phyloP scores from a whole-genome alignment of 2,888 invertebrate genomes.

The Linyphia triangularis region DNA sequence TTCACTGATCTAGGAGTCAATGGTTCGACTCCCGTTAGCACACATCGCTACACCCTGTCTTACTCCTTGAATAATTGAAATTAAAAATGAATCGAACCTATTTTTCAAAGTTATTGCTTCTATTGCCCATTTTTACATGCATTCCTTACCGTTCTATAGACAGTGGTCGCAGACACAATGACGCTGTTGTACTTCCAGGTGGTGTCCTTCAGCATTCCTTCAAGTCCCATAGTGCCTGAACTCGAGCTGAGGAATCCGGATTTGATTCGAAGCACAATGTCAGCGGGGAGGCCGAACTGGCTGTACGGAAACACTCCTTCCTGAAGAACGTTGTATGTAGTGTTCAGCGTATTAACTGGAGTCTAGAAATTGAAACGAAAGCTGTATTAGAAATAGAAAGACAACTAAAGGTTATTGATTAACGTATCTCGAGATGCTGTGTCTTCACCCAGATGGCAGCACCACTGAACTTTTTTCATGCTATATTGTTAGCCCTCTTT shows the following conservation, averaged over 20 bases:
- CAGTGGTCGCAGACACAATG: conserved; percentile 27
- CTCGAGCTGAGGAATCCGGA: conserved; percentile 47
- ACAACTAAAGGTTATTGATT: no score
- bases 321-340: conserved; percentile 44
- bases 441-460: no score
- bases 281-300: conserved; percentile 32
- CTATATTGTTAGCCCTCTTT: no score
- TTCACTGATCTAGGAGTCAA: no score
- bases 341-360: not conserved
- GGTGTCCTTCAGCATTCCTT: conserved; percentile 57
- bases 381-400: no score
- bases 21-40: no score
- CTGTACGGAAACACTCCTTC: conserved; percentile 44
- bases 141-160: conserved; percentile 38
- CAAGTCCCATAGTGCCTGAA: conserved; percentile 59
- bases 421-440: no score
- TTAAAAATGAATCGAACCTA: no score
- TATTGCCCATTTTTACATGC: no score
- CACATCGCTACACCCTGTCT: no score
- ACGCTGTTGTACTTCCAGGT: conserved; percentile 70
- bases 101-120: not conserved
- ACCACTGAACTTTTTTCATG: no score
- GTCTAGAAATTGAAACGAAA: conserved; percentile 9
- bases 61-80: no score
- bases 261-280: conserved; percentile 53